Evolutionary conservation across 2,113 vertebrate species (phyloP).

Genomic region (Macheiramphus alcinus): DNA sequence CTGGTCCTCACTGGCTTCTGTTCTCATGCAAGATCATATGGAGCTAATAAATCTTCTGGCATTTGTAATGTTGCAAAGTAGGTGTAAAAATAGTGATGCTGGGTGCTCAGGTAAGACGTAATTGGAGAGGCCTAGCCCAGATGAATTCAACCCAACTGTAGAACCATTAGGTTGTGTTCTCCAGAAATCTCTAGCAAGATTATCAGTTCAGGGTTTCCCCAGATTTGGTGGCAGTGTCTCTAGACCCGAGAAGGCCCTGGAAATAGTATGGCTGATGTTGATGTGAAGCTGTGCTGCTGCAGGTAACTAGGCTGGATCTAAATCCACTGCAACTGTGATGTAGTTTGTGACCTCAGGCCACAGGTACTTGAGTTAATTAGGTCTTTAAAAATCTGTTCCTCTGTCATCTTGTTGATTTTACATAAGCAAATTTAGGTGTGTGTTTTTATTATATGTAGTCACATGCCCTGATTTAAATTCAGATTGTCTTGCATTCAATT

Average conservation of each 20-base stretch:
- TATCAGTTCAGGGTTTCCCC: neutral
- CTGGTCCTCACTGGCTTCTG: neutral
- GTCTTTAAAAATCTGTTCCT: neutral
- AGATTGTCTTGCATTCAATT: neutral
- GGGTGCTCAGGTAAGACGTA: neutral
- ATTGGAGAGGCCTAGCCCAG: neutral
- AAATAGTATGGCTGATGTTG: neutral
- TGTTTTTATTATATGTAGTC: neutral
- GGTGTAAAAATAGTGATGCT: neutral
- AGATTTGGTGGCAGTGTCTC: neutral
- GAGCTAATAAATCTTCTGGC: neutral
- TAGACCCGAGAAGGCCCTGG: neutral
- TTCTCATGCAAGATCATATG: neutral
- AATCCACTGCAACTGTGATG: neutral
- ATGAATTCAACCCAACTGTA: neutral
- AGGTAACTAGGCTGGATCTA: neutral
- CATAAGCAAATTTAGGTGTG: neutral
- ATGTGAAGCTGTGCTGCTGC: neutral
- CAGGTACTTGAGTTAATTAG: neutral
- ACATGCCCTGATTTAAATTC: neutral
- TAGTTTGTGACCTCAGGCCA: neutral
- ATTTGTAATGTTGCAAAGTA: neutral
- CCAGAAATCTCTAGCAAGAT: neutral
- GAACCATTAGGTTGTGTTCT: neutral
- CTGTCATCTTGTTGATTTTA: neutral